These are phyloP conservation scores for Epistrophe eligans DNA, from an alignment of 2,888 invertebrate species.

Conservation along the genomic window DNA sequence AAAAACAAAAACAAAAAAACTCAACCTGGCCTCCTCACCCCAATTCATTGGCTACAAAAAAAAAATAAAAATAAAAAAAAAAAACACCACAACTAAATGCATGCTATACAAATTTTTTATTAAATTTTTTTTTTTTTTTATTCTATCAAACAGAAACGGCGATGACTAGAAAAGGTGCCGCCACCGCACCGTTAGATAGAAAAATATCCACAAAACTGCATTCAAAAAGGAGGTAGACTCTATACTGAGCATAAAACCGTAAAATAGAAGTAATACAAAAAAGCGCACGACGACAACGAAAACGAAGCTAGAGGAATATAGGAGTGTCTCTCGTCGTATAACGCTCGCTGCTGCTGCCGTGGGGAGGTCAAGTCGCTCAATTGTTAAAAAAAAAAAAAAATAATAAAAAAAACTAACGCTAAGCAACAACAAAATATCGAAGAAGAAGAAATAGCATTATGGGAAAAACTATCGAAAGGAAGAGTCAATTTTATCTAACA, in stretches of 20 bases:
- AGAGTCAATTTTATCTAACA: slow-evolving; percentile 78
- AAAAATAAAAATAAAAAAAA: not conserved
- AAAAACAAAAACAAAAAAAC: not conserved
- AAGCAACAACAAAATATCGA: slow-evolving; percentile 73
- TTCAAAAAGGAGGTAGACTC: slow-evolving; percentile 1
- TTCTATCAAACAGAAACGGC: slow-evolving; percentile 6
- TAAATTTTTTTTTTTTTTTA: slow-evolving; percentile 16
- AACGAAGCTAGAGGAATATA: slow-evolving; percentile 57
- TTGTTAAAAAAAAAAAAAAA: slow-evolving; percentile 49
- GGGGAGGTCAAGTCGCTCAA: slow-evolving; percentile 75
- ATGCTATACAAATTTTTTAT: slow-evolving; percentile 46
- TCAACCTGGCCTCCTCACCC: slow-evolving; percentile 71
- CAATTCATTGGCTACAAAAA: slow-evolving; percentile 64
- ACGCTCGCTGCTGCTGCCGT: slow-evolving; percentile 50
- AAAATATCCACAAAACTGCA: slow-evolving; percentile 30
- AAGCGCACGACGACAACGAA: slow-evolving; percentile 62
- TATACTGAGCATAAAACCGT: slow-evolving; percentile 1
- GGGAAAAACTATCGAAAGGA: slow-evolving; percentile 84
- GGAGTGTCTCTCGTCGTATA: slow-evolving; percentile 60
- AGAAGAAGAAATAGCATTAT: slow-evolving; percentile 79
- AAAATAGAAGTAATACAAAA: slow-evolving; percentile 20
- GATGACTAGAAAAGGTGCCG: slow-evolving; percentile 73
- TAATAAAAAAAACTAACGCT: slow-evolving; percentile 39
- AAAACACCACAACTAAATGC: slow-evolving; percentile 44
- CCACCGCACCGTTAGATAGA: slow-evolving; percentile 59